phyloP scores from a whole-genome alignment of 1,140 invertebrate species.

The Platyscapa corneri region DNA sequence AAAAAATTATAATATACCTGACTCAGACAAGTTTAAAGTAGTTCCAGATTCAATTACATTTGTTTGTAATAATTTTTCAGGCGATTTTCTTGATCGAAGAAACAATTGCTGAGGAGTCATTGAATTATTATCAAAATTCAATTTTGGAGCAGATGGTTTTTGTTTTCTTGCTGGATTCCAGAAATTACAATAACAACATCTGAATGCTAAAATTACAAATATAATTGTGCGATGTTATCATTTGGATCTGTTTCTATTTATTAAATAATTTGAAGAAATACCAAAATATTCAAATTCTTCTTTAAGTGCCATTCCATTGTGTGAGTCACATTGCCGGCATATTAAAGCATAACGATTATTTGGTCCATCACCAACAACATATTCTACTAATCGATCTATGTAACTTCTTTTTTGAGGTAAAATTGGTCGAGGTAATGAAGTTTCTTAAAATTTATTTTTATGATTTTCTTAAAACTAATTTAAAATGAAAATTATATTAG shows the following conservation, averaged over 20 bases:
- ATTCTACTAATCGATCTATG: slow-evolving; percentile 94
- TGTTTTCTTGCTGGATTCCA: slow-evolving; percentile 90
- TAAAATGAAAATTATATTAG: background rate
- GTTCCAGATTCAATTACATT: slow-evolving; percentile 41
- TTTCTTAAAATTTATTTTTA: slow-evolving; percentile 51
- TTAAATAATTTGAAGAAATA: slow-evolving; percentile 63
- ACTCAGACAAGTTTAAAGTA: background rate
- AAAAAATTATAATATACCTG: background rate
- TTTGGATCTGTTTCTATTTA: background rate
- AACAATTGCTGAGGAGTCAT: slow-evolving; percentile 39
- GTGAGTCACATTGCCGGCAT: slow-evolving; percentile 90
- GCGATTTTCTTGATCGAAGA: slow-evolving; percentile 20
- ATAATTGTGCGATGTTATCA: slow-evolving; percentile 16
- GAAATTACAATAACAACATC: slow-evolving; percentile 90
- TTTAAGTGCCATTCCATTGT: slow-evolving; percentile 97
- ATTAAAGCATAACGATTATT: slow-evolving; percentile 95
- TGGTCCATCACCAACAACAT: slow-evolving; percentile 95
- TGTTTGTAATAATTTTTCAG: slow-evolving; percentile 37
- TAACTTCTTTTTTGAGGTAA: slow-evolving; percentile 78
- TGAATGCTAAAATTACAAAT: slow-evolving; percentile 77
- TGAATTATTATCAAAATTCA: slow-evolving; percentile 65
- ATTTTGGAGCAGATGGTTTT: slow-evolving; percentile 82
- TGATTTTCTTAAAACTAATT: background rate
- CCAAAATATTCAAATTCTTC: slow-evolving; percentile 97
- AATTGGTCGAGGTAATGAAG: slow-evolving; percentile 74